Conservation (phyloP, 1,140 invertebrate species). For the Octopus sinensis region DNA sequence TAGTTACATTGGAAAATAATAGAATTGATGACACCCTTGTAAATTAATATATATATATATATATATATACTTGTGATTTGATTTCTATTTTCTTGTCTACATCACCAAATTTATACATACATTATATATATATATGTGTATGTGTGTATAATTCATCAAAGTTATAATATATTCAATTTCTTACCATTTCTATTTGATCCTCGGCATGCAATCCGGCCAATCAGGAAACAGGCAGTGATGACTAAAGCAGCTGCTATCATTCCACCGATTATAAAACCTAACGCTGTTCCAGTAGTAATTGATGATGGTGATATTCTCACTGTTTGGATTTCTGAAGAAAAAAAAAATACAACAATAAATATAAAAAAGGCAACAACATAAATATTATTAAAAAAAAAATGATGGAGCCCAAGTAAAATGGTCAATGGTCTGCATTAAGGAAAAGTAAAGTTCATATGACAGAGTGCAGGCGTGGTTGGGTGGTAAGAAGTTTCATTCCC, state of each 20-base stretch:
- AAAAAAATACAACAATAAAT: neutral
- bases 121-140: neutral
- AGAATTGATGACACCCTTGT: no score
- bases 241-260: constrained; percentile 6
- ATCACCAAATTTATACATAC: no score
- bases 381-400: no score
- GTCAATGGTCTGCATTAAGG: no score
- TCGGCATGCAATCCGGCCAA: neutral
- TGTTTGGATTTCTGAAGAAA: neutral
- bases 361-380: neutral
- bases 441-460: no score
- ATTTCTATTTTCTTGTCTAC: no score
- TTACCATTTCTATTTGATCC: neutral
- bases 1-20: no score
- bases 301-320: neutral
- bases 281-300: neutral
- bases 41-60: no score
- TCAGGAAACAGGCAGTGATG: constrained; percentile 5
- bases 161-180: neutral
- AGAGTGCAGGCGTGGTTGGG: no score
- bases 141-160: neutral
- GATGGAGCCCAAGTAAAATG: no score
- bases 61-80: no score
- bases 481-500: no score
- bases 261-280: constrained; percentile 8